These are phyloP conservation scores for Dissostichus mawsoni DNA, from an alignment of 2,113 vertebrate species.

Conservation along the genomic window DNA sequence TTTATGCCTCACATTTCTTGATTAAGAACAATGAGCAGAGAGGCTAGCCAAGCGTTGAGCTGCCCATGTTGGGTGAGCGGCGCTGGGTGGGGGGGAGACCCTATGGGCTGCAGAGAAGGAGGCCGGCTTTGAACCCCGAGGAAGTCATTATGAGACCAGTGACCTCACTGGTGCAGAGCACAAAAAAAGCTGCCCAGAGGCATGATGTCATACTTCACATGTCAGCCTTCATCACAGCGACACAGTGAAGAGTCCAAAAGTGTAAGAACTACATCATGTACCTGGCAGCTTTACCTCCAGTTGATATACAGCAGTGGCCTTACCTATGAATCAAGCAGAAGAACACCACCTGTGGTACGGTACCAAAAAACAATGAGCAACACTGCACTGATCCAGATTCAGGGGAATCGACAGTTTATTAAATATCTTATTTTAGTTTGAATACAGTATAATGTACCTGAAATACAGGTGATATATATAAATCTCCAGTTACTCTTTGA, in stretches of 20 bases:
- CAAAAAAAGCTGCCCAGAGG: slow-evolving; percentile 75
- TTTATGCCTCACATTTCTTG: slow-evolving; percentile 80
- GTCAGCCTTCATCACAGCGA: slow-evolving; percentile 72
- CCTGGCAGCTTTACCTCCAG: slow-evolving; percentile 60
- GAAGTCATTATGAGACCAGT: slow-evolving; percentile 81
- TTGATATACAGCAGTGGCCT: slow-evolving; percentile 25
- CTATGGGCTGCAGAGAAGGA: slow-evolving; percentile 61
- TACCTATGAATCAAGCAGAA: slow-evolving; percentile 9
- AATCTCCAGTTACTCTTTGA: background rate
- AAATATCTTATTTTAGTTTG: background rate
- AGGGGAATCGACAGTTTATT: slow-evolving; percentile 1
- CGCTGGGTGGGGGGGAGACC: slow-evolving; percentile 33
- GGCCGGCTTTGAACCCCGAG: slow-evolving; percentile 72
- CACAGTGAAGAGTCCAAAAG: slow-evolving; percentile 58
- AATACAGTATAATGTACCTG: background rate
- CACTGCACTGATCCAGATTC: background rate
- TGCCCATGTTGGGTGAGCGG: slow-evolving; percentile 54
- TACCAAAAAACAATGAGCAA: slow-evolving; percentile 3
- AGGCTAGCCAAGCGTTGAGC: slow-evolving; percentile 77
- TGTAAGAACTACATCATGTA: slow-evolving; percentile 62
- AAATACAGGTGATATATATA: background rate
- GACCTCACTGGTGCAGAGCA: slow-evolving; percentile 78
- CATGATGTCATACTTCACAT: slow-evolving; percentile 82
- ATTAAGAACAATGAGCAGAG: slow-evolving; percentile 81
- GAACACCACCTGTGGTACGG: background rate